Conservation (phyloP, 2,113 vertebrate genomes). For the Nyctereutes procyonoides region DNA sequence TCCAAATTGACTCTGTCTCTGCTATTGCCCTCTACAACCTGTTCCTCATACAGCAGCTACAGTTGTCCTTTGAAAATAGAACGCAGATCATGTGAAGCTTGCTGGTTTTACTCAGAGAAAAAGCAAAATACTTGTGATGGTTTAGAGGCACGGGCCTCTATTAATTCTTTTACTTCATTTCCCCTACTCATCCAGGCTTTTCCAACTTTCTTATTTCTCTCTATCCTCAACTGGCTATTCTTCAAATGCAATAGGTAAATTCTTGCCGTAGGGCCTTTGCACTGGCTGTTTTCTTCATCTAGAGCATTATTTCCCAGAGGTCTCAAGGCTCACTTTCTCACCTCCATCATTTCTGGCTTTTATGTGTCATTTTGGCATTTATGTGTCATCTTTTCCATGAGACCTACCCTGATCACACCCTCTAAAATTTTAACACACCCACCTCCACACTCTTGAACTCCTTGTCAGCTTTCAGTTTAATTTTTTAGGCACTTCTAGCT, state of each 20-base stretch:
- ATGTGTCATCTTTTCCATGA: not conserved
- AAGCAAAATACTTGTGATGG: constrained; percentile 16
- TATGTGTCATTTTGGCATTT: not conserved
- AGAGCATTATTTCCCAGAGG: not conserved
- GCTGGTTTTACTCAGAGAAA: not conserved
- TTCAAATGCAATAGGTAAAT: not conserved
- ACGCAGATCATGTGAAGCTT: not conserved
- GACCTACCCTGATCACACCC: not conserved
- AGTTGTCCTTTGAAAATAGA: constrained; percentile 40
- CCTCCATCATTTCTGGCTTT: constrained; percentile 1
- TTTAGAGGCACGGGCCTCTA: not conserved
- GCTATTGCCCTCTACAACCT: not conserved
- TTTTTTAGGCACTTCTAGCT: not conserved
- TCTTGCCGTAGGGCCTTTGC: not conserved
- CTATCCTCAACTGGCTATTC: not conserved
- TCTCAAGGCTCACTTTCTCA: constrained; percentile 27
- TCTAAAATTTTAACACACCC: not conserved
- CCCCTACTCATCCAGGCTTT: not conserved
- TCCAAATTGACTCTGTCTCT: not conserved
- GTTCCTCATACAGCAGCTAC: not conserved
- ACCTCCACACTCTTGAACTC: not conserved
- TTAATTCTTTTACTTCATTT: constrained; percentile 47
- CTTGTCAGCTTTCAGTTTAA: not conserved
- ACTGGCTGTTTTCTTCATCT: not conserved
- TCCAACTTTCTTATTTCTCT: not conserved